Conservation (phyloP, 2,888 invertebrate genomes). For the Ochropleura plecta region DNA sequence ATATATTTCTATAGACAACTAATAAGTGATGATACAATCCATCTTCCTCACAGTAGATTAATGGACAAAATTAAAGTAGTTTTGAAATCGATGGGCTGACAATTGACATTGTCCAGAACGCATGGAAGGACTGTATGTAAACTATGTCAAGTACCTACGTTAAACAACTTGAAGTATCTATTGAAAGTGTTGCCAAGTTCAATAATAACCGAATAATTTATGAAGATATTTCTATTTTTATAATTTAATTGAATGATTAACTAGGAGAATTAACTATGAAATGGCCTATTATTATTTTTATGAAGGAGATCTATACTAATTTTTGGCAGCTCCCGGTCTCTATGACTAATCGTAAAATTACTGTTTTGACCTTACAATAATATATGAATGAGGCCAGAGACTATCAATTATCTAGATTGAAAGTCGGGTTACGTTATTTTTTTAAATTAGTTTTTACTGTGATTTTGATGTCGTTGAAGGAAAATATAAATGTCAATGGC, state of each 20-base stretch:
- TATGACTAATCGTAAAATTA: constrained; percentile 48
- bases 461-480: constrained; percentile 11
- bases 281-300: constrained; percentile 35
- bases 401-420: constrained; percentile 35
- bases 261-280: constrained; percentile 22
- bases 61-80: constrained; percentile 28
- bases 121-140: constrained; percentile 67
- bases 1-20: neutral
- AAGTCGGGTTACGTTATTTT: constrained; percentile 8
- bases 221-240: constrained; percentile 16
- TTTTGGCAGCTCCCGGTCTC: constrained; percentile 48
- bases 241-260: constrained; percentile 6
- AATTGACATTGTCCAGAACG: constrained; percentile 78
- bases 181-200: constrained; percentile 53
- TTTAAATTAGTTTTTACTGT: constrained; percentile 7
- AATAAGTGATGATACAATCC: constrained; percentile 1
- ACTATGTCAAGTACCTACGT: constrained; percentile 78
- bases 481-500: constrained; percentile 21
- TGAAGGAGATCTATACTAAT: constrained; percentile 39
- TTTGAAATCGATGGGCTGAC: constrained; percentile 75
- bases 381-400: constrained; percentile 53
- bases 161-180: constrained; percentile 37
- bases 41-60: constrained; percentile 28
- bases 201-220: constrained; percentile 25
- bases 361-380: constrained; percentile 41